These are phyloP conservation scores for Hormaphis cornu DNA, from an alignment of 1,140 invertebrate species.

Conservation along the genomic window DNA sequence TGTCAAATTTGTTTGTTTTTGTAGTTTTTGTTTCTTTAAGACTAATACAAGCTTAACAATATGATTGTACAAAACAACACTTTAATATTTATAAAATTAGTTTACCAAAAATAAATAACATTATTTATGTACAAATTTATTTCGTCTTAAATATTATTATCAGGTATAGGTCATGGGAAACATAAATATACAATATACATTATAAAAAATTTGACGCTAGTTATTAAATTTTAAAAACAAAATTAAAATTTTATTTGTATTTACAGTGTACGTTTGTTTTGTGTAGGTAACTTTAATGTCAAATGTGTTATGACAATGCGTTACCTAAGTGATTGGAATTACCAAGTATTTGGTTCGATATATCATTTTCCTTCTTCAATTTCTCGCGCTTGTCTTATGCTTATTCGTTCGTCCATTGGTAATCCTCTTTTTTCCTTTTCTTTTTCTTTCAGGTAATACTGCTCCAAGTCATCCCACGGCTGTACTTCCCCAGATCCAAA, in stretches of 20 bases:
- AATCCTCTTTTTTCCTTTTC: neutral
- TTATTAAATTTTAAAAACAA: too few relatives aligned
- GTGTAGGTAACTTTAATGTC: too few relatives aligned
- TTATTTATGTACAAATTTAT: neutral
- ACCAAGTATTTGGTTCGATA: neutral
- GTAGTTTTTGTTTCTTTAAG: too few relatives aligned
- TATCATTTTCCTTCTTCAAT: conserved; percentile 2
- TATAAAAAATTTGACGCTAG: too few relatives aligned
- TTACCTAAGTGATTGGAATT: too few relatives aligned
- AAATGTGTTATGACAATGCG: too few relatives aligned
- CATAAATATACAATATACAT: too few relatives aligned
- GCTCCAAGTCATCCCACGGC: conserved; percentile 38
- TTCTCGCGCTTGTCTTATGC: neutral
- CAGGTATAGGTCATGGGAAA: too few relatives aligned
- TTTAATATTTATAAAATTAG: neutral
- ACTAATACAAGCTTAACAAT: too few relatives aligned
- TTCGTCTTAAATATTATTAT: neutral
- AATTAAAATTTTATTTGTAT: neutral
- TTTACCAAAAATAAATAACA: neutral
- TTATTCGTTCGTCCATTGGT: neutral
- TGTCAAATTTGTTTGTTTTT: too few relatives aligned
- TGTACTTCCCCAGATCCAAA: conserved; percentile 41
- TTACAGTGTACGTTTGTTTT: neutral
- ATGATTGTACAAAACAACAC: neutral
- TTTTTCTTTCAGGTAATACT: neutral